Evolutionary conservation across 2,113 vertebrate species (phyloP).

Genomic region (Todiramphus chloris): DNA sequence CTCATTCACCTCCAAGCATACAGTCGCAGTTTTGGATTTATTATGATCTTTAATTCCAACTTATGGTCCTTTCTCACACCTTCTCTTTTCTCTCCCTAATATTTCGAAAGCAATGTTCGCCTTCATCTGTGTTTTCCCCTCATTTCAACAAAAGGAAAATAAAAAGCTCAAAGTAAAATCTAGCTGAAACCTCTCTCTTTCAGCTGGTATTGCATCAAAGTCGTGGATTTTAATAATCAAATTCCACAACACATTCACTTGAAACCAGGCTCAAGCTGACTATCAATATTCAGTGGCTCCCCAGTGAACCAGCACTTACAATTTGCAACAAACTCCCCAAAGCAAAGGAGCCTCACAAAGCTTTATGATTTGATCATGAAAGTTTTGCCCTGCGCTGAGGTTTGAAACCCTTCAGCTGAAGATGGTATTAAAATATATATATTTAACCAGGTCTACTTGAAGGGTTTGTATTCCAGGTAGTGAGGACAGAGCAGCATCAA

Average conservation of each 20-base stretch:
- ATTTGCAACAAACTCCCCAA: neutral
- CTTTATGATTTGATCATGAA: neutral
- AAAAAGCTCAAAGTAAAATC: neutral
- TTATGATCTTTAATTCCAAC: neutral
- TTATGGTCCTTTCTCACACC: neutral
- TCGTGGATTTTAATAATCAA: neutral
- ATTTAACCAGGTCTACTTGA: neutral
- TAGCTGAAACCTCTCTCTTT: neutral
- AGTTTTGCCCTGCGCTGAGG: neutral
- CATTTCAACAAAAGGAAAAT: neutral
- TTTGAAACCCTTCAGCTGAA: neutral
- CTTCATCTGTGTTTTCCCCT: neutral
- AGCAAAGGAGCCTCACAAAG: neutral
- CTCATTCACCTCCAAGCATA: neutral
- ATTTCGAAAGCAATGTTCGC: neutral
- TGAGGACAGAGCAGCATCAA: neutral
- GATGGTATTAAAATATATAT: neutral
- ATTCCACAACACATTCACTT: neutral
- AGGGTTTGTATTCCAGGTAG: neutral
- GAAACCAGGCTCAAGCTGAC: neutral
- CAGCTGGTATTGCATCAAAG: neutral
- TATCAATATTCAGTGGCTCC: neutral
- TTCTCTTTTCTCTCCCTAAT: neutral
- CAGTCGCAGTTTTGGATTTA: neutral
- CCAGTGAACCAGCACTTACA: neutral